Evolutionary conservation across 2,797 vertebrate species (phyloP), one percentile per base, ranked within the genome.

Genomic region (Galaxias olidus): DNA sequence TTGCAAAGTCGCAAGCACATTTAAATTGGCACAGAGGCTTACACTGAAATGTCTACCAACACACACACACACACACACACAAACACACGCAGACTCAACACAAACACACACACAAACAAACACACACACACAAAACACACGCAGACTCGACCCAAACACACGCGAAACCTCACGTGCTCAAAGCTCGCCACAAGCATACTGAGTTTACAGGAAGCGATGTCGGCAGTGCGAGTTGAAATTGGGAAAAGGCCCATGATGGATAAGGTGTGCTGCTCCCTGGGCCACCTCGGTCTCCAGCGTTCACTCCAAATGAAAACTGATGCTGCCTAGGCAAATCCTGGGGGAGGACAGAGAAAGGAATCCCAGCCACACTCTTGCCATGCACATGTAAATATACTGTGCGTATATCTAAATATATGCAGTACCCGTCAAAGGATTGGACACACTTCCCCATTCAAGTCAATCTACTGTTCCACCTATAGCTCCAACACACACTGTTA

Each of bases 171-270:
- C 43, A 9, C 65, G 65, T 69, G 13, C 45, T 17, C 14, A 52
- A 7, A 53, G 8, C 30, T 1, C 50, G 18, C 15, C 51, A 53
- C 68, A 73, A 60, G 48, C n/a, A 65, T 19, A 43, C 58, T 18
- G 57, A 45, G 9, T 11, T 11, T 11, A 12, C 46, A 56, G 67
- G 62, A 67, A 17, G 67, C 67, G 65, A 46, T 70, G 82, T 85
- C 81, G 78, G 45, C 76, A 65, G 66, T 59, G 59, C 69, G 58
- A 53, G 68, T 2, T 41, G 50, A 73, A 74, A 69, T 70, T 68
- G 70, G 75, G 6, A 78, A 83, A 78, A 75, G 62, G 48, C 65
- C 46, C 42, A 50, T 72, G 79, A 84, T 72, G 63, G 62, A 74
- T 67, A 75, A 72, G 63, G 51, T 79, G 80, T 60, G 30, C 6